Evolutionary conservation across 2,113 vertebrate species (phyloP).

Genomic region (Apodemus sylvaticus): DNA sequence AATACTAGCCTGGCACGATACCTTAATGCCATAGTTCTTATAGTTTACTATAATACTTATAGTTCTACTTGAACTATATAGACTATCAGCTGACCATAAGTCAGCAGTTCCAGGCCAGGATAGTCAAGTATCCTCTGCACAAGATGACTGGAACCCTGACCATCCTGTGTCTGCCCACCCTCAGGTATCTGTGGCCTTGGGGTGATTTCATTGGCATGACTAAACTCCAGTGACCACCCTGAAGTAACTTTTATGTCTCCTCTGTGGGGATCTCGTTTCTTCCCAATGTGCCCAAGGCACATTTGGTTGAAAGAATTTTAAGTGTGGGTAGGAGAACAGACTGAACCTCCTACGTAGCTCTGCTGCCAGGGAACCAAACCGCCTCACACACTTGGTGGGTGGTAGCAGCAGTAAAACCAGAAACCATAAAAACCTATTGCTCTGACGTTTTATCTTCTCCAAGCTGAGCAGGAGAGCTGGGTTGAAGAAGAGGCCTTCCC

Average conservation of each 20-base stretch:
- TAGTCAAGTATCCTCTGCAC: background rate
- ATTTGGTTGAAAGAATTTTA: conserved; percentile 56
- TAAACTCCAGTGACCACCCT: background rate
- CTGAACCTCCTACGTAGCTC: conserved; percentile 40
- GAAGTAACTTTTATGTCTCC: background rate
- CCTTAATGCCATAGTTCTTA: background rate
- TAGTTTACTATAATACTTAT: no score
- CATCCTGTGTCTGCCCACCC: background rate
- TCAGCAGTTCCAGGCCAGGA: background rate
- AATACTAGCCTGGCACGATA: background rate
- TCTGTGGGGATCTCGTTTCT: background rate
- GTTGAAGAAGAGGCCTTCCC: background rate
- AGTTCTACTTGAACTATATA: background rate
- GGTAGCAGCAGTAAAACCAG: conserved; percentile 51
- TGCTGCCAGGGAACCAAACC: conserved; percentile 59
- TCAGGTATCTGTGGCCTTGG: background rate
- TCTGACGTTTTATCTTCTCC: background rate
- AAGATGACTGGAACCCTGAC: background rate
- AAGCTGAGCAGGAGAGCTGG: conserved; percentile 33
- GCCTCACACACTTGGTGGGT: background rate
- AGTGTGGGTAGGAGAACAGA: conserved; percentile 70
- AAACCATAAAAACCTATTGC: background rate
- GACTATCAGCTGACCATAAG: background rate
- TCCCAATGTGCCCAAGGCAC: background rate
- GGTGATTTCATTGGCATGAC: background rate